Evolutionary conservation across 1,140 invertebrate species (phyloP), one percentile per base, ranked within the genome.

Genomic region (Chionoecetes opilio): DNA sequence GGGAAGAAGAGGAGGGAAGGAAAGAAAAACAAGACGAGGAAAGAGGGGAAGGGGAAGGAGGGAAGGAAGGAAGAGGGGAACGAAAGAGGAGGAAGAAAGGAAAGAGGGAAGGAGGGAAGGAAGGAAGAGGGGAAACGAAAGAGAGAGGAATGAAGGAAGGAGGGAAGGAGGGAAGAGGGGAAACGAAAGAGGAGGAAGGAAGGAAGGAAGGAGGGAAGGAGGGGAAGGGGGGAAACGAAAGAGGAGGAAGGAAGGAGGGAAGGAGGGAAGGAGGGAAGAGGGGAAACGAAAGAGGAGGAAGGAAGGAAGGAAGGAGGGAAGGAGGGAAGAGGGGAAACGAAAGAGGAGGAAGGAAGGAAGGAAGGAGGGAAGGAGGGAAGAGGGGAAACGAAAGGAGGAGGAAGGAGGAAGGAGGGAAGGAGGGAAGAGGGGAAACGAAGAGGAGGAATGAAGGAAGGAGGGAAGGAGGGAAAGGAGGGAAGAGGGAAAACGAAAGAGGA

Each of bases 131-230:
- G 26, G 31, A n/a, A 84, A 38, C 32, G 34, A n/a, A 86, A 95
- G 46, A 93, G 31, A 41, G 11, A 0, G 3, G 26, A 0, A 53
- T 82, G 8, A 31, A 89, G 0, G 53, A 85, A 2, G 21, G 82
- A 75, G 92, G 82, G 41, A 75, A 93, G 2, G 92, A 82, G 41
- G 41, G 82, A 53, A n/a, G 82, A 82, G 91, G 37, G 0, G 41
- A 92, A 53, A n/a, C n/a, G n/a, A n/a, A n/a, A n/a, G n/a, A n/a
- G 3, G 38, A 53, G 85, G 8, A 32, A 75, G 82, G 31, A 31
- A 87, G n/a, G 41, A 93, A 32, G 92, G 82, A 32, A 31, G 82
- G 34, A 75, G 31, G 26, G 6, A 87, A 21, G 92, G 41, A n/a
- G 92, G 82, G 29, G 63, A 93, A 21, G 35, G 31, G 0, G 92